Conservation (phyloP, 2,888 invertebrate genomes). For the Andrena chrysosceles region DNA sequence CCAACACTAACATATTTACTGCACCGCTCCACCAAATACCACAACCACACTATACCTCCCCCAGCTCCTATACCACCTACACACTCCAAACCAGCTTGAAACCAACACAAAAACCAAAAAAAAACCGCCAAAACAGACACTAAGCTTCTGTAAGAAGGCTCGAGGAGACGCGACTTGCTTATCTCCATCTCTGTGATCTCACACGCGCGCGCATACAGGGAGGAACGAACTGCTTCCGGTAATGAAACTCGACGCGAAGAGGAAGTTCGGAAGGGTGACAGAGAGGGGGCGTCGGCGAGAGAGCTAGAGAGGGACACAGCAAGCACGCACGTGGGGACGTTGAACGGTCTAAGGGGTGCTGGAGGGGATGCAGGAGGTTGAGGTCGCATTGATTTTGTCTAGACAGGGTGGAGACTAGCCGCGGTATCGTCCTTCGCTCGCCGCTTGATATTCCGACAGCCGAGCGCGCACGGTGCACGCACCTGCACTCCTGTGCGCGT, state of each 20-base stretch:
- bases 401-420: conserved; percentile 82
- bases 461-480: conserved; percentile 51
- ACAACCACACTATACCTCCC: too few species aligned
- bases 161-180: too few species aligned
- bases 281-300: conserved; percentile 4
- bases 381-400: conserved; percentile 84
- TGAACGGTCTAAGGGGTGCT: conserved; percentile 68
- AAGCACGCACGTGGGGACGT: conserved; percentile 67
- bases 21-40: too few species aligned
- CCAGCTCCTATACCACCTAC: too few species aligned
- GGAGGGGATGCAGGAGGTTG: conserved; percentile 75
- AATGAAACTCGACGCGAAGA: conserved; percentile 64
- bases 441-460: conserved; percentile 64
- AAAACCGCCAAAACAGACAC: too few species aligned
- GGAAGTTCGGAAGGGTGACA: conserved; percentile 46
- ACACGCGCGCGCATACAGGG: neutral
- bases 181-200: too few species aligned
- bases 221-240: conserved; percentile 61
- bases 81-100: too few species aligned
- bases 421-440: conserved; percentile 76
- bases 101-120: too few species aligned
- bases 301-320: conserved; percentile 36
- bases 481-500: conserved; percentile 37
- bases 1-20: too few species aligned
- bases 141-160: too few species aligned